A percentile compares a stretch with the other conserved stretches of the same genome.
phyloP scores from a whole-genome alignment of 2,797 vertebrate species.

The Lateolabrax maculatus region DNA sequence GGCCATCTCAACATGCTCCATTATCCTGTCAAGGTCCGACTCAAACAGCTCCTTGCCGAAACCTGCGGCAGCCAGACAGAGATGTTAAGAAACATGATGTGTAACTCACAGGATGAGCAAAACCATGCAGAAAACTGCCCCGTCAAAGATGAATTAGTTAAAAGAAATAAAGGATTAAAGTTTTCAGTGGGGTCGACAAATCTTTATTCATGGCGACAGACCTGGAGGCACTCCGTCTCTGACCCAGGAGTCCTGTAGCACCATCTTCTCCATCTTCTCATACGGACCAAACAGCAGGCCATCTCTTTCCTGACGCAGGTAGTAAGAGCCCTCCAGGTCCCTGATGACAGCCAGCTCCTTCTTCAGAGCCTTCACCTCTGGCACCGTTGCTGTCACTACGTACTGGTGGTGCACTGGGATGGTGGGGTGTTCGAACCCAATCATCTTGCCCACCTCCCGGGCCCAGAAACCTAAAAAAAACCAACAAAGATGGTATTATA shows the following conservation, averaged over 20 bases:
- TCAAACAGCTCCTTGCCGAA: constrained; percentile 99
- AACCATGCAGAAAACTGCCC: not conserved
- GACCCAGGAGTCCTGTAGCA: constrained; percentile 95
- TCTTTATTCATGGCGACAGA: constrained; percentile 50
- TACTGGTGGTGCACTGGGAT: constrained; percentile 98
- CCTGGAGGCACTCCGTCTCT: constrained; percentile 93
- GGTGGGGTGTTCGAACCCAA: constrained; percentile 93
- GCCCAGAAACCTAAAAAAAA: constrained; percentile 94
- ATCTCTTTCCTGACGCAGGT: constrained; percentile 95
- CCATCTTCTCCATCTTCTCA: constrained; percentile 96
- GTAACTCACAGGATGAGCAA: not conserved
- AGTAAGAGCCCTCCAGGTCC: constrained; percentile 96
- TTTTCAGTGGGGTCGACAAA: not conserved
- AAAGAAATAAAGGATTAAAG: not conserved
- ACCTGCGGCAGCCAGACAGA: constrained; percentile 80
- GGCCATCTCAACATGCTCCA: constrained; percentile 93
- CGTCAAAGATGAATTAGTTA: not conserved
- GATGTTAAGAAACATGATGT: constrained; percentile 37
- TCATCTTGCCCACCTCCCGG: constrained; percentile 92
- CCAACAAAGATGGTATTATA: not conserved
- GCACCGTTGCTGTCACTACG: constrained; percentile 94
- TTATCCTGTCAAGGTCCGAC: constrained; percentile 97
- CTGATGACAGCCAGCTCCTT: constrained; percentile 94
- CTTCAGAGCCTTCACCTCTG: constrained; percentile 95
- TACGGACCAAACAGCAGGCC: constrained; percentile 97